Evolutionary conservation across 2,797 vertebrate species (phyloP), one percentile per base, ranked within the genome.

Genomic region (Hemibagrus guttatus): DNA sequence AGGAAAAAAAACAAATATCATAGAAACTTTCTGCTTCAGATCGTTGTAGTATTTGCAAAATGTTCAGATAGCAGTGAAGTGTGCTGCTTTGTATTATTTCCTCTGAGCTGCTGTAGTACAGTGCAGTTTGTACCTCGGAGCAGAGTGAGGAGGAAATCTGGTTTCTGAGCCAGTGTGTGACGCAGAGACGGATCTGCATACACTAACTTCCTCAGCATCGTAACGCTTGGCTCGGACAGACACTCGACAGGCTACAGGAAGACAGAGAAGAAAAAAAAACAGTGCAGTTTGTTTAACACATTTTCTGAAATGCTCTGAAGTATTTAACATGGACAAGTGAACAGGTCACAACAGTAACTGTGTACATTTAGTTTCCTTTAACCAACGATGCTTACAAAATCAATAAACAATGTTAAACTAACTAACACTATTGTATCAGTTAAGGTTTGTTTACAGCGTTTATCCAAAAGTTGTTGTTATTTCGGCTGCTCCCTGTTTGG

Each of bases 171-270:
- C 82, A 99, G 94, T 74, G 94, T 93, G 87, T 92, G 92, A 63
- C 97, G 97, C 89, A 96, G 90, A 75, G 86, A 93, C 0, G 96
- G 94, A 93, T 99, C 98, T 0, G 94, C 96, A 66, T 93, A 97
- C 31, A 97, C 93, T 84, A 99, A 92, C 91, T 99, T 99, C 91
- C 97, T 95, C 87, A 99, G 92, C 69, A 99, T 94, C 0, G 91
- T 93, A 28, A 97, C 91, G 85, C 97, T 97, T 0, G 97, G 95
- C 84, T 95, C 94, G 87, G 96, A 86, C 84, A 99, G 91, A 90
- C 96, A 95, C 17, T 13, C 80, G 84, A 97, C 97, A 68, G 95
- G 89, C 83, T 94, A 93, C 97, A 98, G 91, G 87, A 91, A 49
- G 81, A 52, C 26, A 39, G 74, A 42, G 86, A 79, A 76, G 6